phyloP scores from a whole-genome alignment of 2,797 vertebrate genomes.

The Pseudochirops cupreus region DNA sequence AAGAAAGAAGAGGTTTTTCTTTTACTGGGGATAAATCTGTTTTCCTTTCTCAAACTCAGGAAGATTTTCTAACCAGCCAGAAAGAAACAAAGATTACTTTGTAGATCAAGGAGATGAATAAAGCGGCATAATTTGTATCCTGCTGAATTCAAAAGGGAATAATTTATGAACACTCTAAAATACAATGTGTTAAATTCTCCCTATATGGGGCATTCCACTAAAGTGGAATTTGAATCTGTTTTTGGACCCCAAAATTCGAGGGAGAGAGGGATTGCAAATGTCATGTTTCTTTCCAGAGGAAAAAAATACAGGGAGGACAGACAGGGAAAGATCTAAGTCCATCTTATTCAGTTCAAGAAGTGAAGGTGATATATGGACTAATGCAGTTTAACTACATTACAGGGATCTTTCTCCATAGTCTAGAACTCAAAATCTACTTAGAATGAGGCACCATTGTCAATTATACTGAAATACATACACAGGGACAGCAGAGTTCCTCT shows the following conservation, averaged over 20 bases:
- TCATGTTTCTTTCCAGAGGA: background rate
- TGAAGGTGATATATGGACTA: background rate
- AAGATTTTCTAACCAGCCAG: constrained; percentile 13
- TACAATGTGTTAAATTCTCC: constrained; percentile 9
- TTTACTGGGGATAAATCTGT: constrained; percentile 31
- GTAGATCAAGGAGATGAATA: constrained; percentile 24
- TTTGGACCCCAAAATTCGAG: background rate
- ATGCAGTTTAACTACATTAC: background rate
- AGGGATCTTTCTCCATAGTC: constrained; percentile 5
- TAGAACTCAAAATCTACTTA: background rate
- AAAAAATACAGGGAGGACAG: constrained; percentile 2
- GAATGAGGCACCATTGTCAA: background rate
- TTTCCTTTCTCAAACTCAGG: constrained; percentile 10
- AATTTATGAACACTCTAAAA: constrained; percentile 18
- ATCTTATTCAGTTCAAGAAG: background rate
- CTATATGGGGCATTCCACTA: background rate
- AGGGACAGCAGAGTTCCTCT: background rate
- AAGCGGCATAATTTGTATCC: background rate
- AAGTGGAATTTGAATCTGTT: constrained; percentile 23
- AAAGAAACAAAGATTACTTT: constrained; percentile 6
- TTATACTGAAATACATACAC: background rate
- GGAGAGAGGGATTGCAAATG: constrained; percentile 2
- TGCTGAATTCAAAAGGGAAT: constrained; percentile 16
- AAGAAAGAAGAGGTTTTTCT: background rate
- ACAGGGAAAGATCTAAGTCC: constrained; percentile 26